A percentile compares a stretch with the other conserved stretches of the same genome.
These are phyloP conservation scores for Mamestra configurata DNA, from an alignment of 1,140 invertebrate species.

Conservation along the genomic window DNA sequence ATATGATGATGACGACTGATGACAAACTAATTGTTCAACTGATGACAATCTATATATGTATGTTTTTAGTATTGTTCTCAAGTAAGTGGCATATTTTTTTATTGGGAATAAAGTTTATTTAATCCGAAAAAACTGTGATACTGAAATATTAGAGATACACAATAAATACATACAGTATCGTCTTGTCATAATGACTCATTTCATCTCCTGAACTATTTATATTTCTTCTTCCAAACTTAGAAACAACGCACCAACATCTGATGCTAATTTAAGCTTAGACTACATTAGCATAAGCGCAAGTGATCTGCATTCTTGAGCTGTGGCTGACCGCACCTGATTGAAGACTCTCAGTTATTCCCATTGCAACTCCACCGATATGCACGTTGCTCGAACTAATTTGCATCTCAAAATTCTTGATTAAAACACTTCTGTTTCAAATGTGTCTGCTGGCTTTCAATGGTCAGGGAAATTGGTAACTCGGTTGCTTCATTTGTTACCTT, in stretches of 20 bases:
- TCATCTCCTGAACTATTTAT: too few species aligned
- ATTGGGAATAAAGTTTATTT: too few species aligned
- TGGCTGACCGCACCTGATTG: conserved; percentile 35
- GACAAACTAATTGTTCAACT: too few species aligned
- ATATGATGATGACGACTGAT: too few species aligned
- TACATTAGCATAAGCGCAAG: conserved; percentile 7
- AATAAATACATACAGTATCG: too few species aligned
- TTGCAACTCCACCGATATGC: conserved; percentile 14
- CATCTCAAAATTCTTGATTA: conserved; percentile 38
- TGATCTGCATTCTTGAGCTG: conserved; percentile 39
- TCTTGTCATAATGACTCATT: too few species aligned
- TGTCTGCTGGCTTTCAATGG: background rate
- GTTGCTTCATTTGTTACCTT: background rate
- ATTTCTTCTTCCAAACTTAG: background rate
- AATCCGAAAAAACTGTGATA: too few species aligned
- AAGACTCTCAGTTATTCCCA: conserved; percentile 22
- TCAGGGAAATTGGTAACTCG: background rate
- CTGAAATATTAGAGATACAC: too few species aligned
- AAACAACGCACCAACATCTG: too few species aligned
- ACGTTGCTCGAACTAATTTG: conserved; percentile 33
- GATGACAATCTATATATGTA: too few species aligned
- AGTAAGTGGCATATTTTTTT: too few species aligned
- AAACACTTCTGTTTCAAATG: conserved; percentile 23
- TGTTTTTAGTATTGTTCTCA: too few species aligned
- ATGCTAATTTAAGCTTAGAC: background rate